Evolutionary conservation across 1,140 invertebrate genomes (phyloP), one percentile per base, ranked within the genome.

Genomic region (Meloidogyne hapla): DNA sequence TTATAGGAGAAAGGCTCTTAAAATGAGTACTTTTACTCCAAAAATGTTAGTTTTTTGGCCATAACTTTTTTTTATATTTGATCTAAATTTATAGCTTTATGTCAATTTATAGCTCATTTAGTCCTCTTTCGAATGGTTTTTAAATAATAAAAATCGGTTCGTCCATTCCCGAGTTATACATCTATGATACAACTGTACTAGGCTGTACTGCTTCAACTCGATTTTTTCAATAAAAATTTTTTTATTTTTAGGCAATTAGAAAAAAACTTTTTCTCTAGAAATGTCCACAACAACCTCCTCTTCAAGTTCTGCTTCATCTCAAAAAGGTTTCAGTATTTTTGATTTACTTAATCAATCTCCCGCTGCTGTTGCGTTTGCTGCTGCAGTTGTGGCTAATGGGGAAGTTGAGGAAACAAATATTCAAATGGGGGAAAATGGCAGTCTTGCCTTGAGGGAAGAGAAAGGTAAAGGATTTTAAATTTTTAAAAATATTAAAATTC

Each of bases 271-370:
- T 12, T 15, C 12, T 48, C 12, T n/a, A 2, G 8, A 56, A 56
- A 56, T 56, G 48, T n/a, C 48, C 4, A n/a, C 48, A 56, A 56
- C 48, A 56, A 56, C 48, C 4, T 13, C 48, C 18, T 56, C 48
- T n/a, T n/a, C 48, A 56, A n/a, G 15, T 56, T 56, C 48, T 6
- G 48, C 18, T 56, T 56, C 48, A 0, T 56, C 48, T n/a, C 15
- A 56, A n/a, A 56, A 56, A 56, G 48, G 48, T 56, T 56, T 56
- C n/a, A n/a, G 48, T n/a, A 56, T 56, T 56, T n/a, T 56, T 56
- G 48, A 56, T 56, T 56, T 56, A 56, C n/a, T 56, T n/a, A n/a
- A 18, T n/a, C 48, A 18, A 6, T n/a, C 18, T 8, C 48, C 48
- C 48, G 48, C 48, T n/a, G 48, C 48, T 6, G 48, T 56, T n/a